phyloP scores from a whole-genome alignment of 2,797 vertebrate genomes.

The Nyctalus aviator region DNA sequence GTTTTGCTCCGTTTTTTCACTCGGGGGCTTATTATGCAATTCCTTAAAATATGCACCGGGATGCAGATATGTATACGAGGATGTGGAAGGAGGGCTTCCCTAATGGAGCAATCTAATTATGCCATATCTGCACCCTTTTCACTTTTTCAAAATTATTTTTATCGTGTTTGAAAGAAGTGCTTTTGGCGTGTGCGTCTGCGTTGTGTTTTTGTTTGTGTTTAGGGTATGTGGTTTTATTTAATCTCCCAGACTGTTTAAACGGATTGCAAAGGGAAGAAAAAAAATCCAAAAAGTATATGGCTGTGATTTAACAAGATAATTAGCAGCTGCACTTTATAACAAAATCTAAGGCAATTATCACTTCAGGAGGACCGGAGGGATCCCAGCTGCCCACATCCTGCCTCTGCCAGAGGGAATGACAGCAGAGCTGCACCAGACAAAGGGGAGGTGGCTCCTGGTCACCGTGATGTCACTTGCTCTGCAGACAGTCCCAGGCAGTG shows the following conservation, averaged over 20 bases:
- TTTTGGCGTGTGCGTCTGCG: constrained; percentile 21
- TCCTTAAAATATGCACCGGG: constrained; percentile 76
- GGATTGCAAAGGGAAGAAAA: constrained; percentile 77
- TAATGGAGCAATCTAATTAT: constrained; percentile 82
- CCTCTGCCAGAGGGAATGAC: constrained; percentile 83
- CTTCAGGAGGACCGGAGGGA: constrained; percentile 85
- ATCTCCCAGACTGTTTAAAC: constrained; percentile 81
- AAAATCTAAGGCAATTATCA: constrained; percentile 84
- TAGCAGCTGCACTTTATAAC: constrained; percentile 84
- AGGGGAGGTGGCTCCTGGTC: constrained; percentile 78
- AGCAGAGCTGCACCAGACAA: constrained; percentile 83
- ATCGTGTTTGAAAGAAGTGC: constrained; percentile 63
- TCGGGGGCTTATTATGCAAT: constrained; percentile 76
- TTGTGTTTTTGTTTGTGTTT: constrained; percentile 80
- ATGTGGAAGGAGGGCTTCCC: constrained; percentile 85
- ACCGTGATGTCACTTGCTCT: constrained; percentile 79
- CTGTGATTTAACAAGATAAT: constrained; percentile 85
- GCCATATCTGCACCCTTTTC: constrained; percentile 73
- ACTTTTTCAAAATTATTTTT: constrained; percentile 64
- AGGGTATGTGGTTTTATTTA: constrained; percentile 81
- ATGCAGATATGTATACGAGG: constrained; percentile 82
- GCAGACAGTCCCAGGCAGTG: constrained; percentile 70
- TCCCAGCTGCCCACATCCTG: constrained; percentile 83
- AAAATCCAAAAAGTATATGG: constrained; percentile 83
- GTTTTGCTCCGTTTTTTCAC: constrained; percentile 78